Conservation (phyloP, 2,888 invertebrate genomes). For the Copidosoma aretas region DNA sequence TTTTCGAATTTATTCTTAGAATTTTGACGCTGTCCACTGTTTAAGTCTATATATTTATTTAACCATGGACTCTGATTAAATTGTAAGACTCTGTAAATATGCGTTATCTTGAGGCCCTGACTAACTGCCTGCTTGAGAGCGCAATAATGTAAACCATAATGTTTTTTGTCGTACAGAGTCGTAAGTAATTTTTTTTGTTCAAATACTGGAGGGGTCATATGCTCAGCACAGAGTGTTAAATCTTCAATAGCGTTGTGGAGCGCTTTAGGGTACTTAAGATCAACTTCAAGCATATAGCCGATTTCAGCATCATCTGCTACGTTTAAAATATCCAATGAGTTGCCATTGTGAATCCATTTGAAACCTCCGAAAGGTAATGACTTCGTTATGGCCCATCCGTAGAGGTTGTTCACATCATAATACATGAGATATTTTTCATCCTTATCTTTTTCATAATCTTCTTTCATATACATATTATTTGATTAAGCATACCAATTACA, state of each 20-base stretch:
- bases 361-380: constrained; percentile 43
- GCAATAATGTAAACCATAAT: constrained; percentile 50
- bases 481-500: constrained; percentile 31
- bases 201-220: constrained; percentile 14
- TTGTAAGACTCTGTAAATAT: constrained; percentile 53
- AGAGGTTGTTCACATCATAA: constrained; percentile 46
- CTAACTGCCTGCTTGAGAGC: constrained; percentile 48
- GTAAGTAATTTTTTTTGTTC: constrained; percentile 28
- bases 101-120: constrained; percentile 46
- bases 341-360: constrained; percentile 38
- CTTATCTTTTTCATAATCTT: constrained; percentile 33
- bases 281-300: constrained; percentile 36
- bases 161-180: constrained; percentile 10
- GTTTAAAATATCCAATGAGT: constrained; percentile 2
- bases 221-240: constrained; percentile 43
- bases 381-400: constrained; percentile 43
- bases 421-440: constrained; percentile 37
- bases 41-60: constrained; percentile 57
- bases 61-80: constrained; percentile 58
- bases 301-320: too few species aligned
- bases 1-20: constrained; percentile 56
- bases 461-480: constrained; percentile 42
- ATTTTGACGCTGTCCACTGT: constrained; percentile 51
- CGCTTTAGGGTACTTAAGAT: constrained; percentile 22
- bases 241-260: constrained; percentile 25